phyloP scores from a whole-genome alignment of 2,797 vertebrate genomes.

The Benthosema pterotum region DNA sequence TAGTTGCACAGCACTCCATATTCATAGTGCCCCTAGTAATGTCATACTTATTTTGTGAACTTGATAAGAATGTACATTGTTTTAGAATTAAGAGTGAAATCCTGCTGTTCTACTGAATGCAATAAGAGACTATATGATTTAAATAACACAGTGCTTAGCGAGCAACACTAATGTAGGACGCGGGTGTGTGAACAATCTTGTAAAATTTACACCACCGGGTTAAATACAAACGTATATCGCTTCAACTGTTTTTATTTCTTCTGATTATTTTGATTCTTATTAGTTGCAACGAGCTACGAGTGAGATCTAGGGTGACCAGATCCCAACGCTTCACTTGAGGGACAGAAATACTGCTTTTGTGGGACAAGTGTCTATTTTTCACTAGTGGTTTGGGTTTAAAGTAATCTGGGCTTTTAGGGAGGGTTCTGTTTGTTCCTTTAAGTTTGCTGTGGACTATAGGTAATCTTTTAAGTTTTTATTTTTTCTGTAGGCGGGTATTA shows the following conservation, averaged over 20 bases:
- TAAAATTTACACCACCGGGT: background rate
- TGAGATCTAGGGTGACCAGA: too few species aligned
- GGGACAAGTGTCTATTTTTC: too few species aligned
- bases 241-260: conserved; percentile 3
- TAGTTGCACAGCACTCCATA: conserved; percentile 2
- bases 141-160: conserved; percentile 18
- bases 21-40: conserved; percentile 9
- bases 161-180: background rate
- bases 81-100: conserved; percentile 28
- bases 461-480: too few species aligned
- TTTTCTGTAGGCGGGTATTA: too few species aligned
- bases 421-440: too few species aligned
- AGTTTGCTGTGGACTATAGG: too few species aligned
- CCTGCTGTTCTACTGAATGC: conserved; percentile 42
- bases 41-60: conserved; percentile 7
- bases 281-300: conserved; percentile 10
- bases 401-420: too few species aligned
- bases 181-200: background rate
- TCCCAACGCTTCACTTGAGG: too few species aligned
- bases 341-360: too few species aligned
- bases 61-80: background rate
- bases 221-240: conserved; percentile 21
- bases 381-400: too few species aligned
- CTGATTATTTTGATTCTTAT: conserved; percentile 14
- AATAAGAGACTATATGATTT: conserved; percentile 22